phyloP scores from a whole-genome alignment of 2,797 vertebrate species.

The Argentina silus region DNA sequence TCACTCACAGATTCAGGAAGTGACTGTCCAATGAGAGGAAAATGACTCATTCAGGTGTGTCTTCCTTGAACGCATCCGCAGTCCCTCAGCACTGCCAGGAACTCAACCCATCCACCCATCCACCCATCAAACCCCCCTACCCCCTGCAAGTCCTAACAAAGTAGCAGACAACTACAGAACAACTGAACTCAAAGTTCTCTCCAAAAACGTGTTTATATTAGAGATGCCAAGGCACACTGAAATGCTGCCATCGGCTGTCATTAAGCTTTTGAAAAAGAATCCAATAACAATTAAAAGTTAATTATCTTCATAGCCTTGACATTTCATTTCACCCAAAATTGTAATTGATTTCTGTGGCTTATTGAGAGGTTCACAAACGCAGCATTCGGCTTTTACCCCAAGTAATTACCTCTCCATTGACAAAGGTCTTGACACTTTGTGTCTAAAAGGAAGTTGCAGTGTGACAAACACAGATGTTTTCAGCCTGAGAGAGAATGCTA shows the following conservation, averaged over 20 bases:
- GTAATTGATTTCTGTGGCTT: constrained; percentile 12
- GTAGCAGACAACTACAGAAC: not conserved
- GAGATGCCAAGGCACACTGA: constrained; percentile 7
- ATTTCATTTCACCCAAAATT: constrained; percentile 20
- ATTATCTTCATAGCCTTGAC: constrained; percentile 27
- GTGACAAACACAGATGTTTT: constrained; percentile 13
- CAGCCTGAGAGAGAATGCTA: not conserved
- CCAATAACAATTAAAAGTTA: constrained; percentile 41
- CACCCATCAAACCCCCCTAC: not conserved
- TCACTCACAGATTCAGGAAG: constrained; percentile 12
- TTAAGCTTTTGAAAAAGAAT: constrained; percentile 14
- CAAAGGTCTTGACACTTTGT: constrained; percentile 19
- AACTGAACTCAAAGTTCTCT: not conserved
- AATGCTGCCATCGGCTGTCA: constrained; percentile 11
- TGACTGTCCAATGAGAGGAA: constrained; percentile 3
- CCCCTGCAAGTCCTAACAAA: no score
- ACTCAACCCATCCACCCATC: constrained; percentile 1
- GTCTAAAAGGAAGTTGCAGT: constrained; percentile 16
- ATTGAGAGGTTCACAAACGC: constrained; percentile 14
- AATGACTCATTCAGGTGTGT: not conserved
- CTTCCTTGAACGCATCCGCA: constrained; percentile 13
- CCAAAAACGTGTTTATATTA: constrained; percentile 10
- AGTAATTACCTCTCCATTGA: constrained; percentile 32
- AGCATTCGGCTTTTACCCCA: constrained; percentile 8
- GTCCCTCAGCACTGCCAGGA: constrained; percentile 11